These are phyloP conservation scores for Melanerpes aurifrons DNA, from an alignment of 2,113 vertebrate species.

Conservation along the genomic window DNA sequence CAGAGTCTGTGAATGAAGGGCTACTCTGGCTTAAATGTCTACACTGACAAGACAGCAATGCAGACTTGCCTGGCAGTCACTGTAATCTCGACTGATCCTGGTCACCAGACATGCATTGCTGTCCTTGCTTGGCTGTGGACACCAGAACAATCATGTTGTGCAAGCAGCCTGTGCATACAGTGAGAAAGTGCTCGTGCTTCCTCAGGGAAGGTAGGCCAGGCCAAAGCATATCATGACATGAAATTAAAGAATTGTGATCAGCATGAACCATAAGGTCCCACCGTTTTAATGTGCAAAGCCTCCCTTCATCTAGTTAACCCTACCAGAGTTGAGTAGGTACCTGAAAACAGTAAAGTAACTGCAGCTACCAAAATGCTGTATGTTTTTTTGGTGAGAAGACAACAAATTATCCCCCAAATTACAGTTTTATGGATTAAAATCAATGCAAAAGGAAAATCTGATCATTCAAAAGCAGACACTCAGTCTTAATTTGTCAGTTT, in stretches of 20 bases:
- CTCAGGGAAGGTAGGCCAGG: neutral
- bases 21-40: neutral
- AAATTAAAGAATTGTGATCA: neutral
- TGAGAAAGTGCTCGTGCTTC: neutral
- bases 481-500: neutral
- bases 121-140: rapidly evolving
- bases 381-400: neutral
- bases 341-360: neutral
- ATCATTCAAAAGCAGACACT: neutral
- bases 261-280: neutral
- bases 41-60: neutral
- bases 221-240: neutral
- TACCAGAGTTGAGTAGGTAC: neutral
- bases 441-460: neutral
- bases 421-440: neutral
- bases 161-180: neutral
- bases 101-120: neutral
- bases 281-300: neutral
- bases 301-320: neutral
- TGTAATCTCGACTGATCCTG: neutral
- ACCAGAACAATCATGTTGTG: rapidly evolving
- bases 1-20: neutral
- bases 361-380: neutral
- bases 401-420: neutral
- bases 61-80: neutral